phyloP scores from a whole-genome alignment of 2,888 invertebrate species.

The Melanchra persicariae region DNA sequence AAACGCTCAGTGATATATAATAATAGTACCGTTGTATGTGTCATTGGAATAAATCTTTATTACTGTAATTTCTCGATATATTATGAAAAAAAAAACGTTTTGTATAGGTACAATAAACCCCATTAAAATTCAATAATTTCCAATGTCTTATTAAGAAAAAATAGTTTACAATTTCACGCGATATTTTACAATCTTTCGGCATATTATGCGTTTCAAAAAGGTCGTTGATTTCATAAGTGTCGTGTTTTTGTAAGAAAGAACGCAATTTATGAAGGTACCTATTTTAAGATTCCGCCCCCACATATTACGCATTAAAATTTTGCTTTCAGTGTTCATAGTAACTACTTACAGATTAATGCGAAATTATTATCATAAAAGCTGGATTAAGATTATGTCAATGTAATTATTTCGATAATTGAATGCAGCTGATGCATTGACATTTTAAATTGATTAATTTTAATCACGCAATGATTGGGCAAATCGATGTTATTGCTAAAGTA shows the following conservation, averaged over 20 bases:
- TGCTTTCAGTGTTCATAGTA: neutral
- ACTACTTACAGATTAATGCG: neutral
- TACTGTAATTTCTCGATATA: no score
- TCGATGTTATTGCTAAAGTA: neutral
- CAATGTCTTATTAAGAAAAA: no score
- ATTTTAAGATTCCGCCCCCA: constrained; percentile 20
- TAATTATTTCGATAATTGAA: constrained; percentile 8
- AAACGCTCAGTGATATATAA: neutral
- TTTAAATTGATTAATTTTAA: constrained; percentile 12
- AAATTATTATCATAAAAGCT: neutral
- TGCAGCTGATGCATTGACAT: constrained; percentile 5
- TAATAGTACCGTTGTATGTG: no score
- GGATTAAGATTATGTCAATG: constrained; percentile 11
- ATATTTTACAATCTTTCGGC: no score
- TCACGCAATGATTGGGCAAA: neutral
- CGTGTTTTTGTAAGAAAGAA: constrained; percentile 32
- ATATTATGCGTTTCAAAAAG: constrained; percentile 3
- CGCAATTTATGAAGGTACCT: constrained; percentile 18
- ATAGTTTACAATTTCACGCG: no score
- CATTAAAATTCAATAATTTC: no score
- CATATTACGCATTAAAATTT: constrained; percentile 28
- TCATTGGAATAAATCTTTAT: no score
- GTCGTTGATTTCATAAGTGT: constrained; percentile 28
- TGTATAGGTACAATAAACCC: no score
- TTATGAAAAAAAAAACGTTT: no score